Evolutionary conservation across 2,797 vertebrate species (phyloP).

Genomic region (Sebastes alutus): DNA sequence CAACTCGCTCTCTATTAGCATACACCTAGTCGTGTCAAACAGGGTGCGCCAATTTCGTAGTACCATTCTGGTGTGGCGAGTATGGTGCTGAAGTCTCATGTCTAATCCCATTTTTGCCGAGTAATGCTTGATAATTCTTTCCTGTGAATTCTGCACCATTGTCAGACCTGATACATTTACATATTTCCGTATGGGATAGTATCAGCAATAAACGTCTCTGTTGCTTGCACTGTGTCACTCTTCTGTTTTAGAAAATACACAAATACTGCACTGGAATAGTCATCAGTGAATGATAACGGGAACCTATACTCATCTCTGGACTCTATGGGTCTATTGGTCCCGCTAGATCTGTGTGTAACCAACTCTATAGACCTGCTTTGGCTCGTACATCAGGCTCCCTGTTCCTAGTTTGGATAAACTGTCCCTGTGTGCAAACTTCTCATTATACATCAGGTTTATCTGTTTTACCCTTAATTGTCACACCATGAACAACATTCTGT

Average conservation of each 20-base stretch:
- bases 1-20: not conserved
- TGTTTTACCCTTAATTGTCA: not conserved
- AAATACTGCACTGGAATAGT: slow-evolving; percentile 1
- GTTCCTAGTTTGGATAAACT: not conserved
- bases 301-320: not conserved
- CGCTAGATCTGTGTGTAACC: not conserved
- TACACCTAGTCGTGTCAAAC: not conserved
- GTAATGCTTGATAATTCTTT: not conserved
- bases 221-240: not conserved
- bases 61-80: not conserved
- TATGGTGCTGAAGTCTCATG: not conserved
- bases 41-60: not conserved
- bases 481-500: not conserved
- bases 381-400: not conserved
- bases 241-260: not conserved
- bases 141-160: not conserved
- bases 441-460: not conserved
- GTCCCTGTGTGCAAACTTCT: not conserved
- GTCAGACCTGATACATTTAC: not conserved
- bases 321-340: not conserved
- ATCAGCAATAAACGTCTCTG: not conserved
- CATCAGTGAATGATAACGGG: not conserved
- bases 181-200: not conserved
- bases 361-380: not conserved
- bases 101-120: not conserved